Conservation (phyloP, 1,140 invertebrate species). For the Metopolophium dirhodum region DNA sequence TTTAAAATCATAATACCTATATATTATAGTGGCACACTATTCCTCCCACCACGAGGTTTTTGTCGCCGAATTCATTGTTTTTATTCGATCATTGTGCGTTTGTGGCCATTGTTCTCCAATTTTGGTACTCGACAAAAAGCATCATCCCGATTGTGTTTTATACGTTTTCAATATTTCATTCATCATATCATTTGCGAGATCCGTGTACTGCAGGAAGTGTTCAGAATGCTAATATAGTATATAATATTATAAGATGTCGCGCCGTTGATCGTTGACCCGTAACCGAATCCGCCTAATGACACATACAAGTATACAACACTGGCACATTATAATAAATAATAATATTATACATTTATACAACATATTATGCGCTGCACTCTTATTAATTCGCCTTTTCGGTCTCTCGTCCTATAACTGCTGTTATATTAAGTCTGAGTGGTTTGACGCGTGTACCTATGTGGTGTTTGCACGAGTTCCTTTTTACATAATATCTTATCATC, state of each 20-base stretch:
- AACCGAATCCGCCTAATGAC: slow-evolving; percentile 15
- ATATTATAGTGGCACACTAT: neutral
- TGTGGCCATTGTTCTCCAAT: slow-evolving; percentile 33
- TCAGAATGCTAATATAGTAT: slow-evolving; percentile 41
- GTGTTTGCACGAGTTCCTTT: neutral
- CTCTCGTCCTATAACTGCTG: neutral
- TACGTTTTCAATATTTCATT: slow-evolving; percentile 40
- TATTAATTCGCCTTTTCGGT: neutral
- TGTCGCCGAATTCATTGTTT: slow-evolving; percentile 40
- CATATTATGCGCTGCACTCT: too few species aligned
- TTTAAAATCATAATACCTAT: neutral
- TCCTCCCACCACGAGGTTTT: neutral
- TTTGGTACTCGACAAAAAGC: slow-evolving; percentile 40
- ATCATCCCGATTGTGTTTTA: slow-evolving; percentile 19
- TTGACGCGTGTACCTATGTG: neutral
- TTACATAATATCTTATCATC: neutral
- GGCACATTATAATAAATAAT: neutral
- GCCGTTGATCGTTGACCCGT: slow-evolving; percentile 48
- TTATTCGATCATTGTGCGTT: slow-evolving; percentile 36
- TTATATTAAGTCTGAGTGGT: neutral
- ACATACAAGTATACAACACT: neutral
- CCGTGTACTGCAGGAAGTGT: slow-evolving; percentile 41
- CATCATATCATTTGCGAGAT: slow-evolving; percentile 27
- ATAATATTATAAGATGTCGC: neutral
- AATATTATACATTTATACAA: neutral